Base-by-base conservation (phyloP, 2,797 vertebrate species). In the Phoeniculus purpureus region DNA sequence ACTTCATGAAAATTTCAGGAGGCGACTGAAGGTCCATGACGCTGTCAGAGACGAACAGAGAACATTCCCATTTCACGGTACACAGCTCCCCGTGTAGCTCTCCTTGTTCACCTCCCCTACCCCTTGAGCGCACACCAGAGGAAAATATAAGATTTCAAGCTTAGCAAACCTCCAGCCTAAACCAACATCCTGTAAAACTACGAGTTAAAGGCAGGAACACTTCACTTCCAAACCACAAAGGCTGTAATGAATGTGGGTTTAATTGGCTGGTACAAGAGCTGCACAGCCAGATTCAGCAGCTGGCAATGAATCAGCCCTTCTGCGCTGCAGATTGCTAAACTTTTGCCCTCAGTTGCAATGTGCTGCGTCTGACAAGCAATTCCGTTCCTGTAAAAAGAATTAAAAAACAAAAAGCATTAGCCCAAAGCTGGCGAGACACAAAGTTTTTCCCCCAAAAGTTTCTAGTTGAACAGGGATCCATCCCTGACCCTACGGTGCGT, bases 161-260 rank as follows among this genome's bases (percentile, higher is more conserved):
- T 84, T 55, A 74, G 90, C 93, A 95, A 96, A 83, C 66, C 60
- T 83, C 67, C 82, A 93, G 93, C 93, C 89, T 89, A 94, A 95
- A 94, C 86, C 92, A 95, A 92, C 93, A 93, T 93, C 94, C 95
- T 85, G 92, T 83, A 96, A 94, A 96, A 89, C 70, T 72, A 76
- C 1, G 4, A 93, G 85, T 94, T 91, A 89, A 93, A 94, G 76
- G 77, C 93, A 85, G 90, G 79, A 96, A 83, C 90, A 93, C 87
- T 94, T 85, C 79, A 94, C 70, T 85, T 89, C 93, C 95, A 95
- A 92, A 94, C 94, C 96, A 85, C 96, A 95, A 81, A 85, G 90
- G 94, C 87, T 95, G 94, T 93, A 94, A 89, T 89, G 87, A 95
- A 56, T 79, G 74, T 79, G 84, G 71, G 40, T 92, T 94, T 93